phyloP scores from a whole-genome alignment of 2,888 invertebrate species.

The Parochlus steinenii region DNA sequence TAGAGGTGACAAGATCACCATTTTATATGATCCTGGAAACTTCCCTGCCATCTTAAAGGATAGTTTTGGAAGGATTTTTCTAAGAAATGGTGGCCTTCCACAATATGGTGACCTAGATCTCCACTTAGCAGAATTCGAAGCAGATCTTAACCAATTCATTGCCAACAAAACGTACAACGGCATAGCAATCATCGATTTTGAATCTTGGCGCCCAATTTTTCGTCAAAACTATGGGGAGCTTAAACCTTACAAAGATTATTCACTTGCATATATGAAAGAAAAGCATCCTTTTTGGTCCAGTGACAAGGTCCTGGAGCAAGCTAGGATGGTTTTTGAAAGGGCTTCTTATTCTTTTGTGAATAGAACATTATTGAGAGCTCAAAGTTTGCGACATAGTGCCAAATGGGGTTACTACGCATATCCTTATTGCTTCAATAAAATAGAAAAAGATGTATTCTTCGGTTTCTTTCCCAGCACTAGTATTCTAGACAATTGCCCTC shows the following conservation, averaged over 20 bases:
- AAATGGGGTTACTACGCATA: conserved; percentile 73
- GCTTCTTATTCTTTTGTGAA: conserved; percentile 46
- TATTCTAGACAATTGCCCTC: conserved; percentile 3
- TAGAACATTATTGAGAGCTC: conserved; percentile 43
- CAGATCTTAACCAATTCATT: conserved; percentile 39
- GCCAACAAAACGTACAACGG: conserved; percentile 43
- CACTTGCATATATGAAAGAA: conserved; percentile 41
- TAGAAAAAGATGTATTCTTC: conserved; percentile 33
- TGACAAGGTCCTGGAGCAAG: conserved; percentile 37
- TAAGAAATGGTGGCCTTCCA: conserved; percentile 56
- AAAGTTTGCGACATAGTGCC: conserved; percentile 45
- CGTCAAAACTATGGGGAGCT: conserved; percentile 55
- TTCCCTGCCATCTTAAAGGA: conserved; percentile 45
- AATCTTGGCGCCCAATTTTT: conserved; percentile 65
- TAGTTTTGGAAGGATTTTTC: conserved; percentile 28
- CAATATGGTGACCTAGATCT: conserved; percentile 49
- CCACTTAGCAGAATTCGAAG: conserved; percentile 42
- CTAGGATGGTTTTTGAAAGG: conserved; percentile 42
- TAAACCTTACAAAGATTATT: conserved; percentile 46
- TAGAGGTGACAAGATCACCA: conserved; percentile 44
- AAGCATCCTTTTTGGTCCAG: conserved; percentile 47
- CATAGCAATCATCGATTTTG: conserved; percentile 66
- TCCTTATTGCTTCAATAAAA: conserved; percentile 65
- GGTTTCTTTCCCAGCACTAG: background rate
- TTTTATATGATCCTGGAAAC: conserved; percentile 56